Conservation (phyloP, 2,113 vertebrate species). For the Brachyistius frenatus region DNA sequence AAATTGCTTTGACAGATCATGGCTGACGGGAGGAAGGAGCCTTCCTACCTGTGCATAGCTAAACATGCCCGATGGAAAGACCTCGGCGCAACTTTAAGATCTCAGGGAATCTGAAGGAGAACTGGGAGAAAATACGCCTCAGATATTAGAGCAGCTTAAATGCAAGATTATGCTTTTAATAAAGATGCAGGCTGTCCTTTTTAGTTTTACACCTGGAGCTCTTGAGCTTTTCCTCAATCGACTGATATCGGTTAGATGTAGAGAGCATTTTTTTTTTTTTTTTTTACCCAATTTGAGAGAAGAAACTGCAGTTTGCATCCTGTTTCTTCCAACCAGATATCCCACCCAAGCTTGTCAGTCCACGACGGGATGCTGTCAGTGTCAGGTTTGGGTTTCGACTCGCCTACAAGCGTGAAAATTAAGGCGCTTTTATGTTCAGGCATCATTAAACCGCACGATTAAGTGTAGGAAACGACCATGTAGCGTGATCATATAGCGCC, state of each 20-base stretch:
- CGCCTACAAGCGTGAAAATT: too few species aligned
- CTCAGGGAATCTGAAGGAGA: constrained; percentile 32
- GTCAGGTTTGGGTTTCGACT: too few species aligned
- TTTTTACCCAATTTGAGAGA: background rate
- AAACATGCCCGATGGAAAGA: constrained; percentile 49
- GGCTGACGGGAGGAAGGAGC: constrained; percentile 53
- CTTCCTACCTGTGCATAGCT: constrained; percentile 49
- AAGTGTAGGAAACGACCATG: too few species aligned
- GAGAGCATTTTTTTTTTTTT: background rate
- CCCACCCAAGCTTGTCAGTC: too few species aligned
- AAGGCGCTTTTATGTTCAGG: too few species aligned
- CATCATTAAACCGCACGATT: too few species aligned
- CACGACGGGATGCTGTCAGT: too few species aligned
- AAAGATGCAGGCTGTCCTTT: constrained; percentile 33
- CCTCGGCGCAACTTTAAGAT: constrained; percentile 35
- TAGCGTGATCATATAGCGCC: too few species aligned
- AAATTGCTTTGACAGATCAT: constrained; percentile 73
- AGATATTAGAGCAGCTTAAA: constrained; percentile 44
- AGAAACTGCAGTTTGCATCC: background rate
- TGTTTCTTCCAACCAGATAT: background rate
- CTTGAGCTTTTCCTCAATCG: constrained; percentile 42
- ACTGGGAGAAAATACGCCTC: background rate
- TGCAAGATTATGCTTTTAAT: constrained; percentile 30
- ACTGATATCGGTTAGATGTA: constrained; percentile 21
- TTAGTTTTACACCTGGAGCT: constrained; percentile 44